Base-by-base conservation (phyloP, 2,113 vertebrate species). In the Ciconia stormi region DNA sequence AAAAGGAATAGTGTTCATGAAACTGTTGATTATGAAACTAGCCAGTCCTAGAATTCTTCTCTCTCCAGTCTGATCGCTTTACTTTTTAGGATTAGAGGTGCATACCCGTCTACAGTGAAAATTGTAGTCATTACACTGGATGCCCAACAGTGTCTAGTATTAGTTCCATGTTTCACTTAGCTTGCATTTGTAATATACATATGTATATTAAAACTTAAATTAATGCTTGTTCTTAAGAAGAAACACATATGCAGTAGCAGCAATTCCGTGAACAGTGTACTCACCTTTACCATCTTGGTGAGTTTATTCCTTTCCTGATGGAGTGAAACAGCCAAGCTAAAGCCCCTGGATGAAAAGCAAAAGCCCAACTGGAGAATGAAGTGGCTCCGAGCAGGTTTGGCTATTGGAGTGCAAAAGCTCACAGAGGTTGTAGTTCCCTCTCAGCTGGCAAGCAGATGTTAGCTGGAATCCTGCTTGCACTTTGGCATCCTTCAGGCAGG, bases 211-310 rank as follows among this genome's bases (percentile, higher is more conserved):
- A 76, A 89, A 25, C 38, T 59, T 50, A 42, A 67, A 42, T 40
- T 7, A 61, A 32, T 56, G 20, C 46, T 77, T 34, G 13, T 58
- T 61, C 50, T 72, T 17, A 23, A 56, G 73, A 71, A 92, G 65
- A 44, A 89, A 12, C 14, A 38, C 7, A 4, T 27, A 58, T 3
- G 23, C 30, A 69, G 47, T 19, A 73, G 40, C 30, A 29, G 25
- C 52, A 65, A 2, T 13, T 79, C 62, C 7, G 3, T 32, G 32
- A 53, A 23, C 16, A 5, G 2, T 17, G 59, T 29, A 97, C 97
- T 97, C 91, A 98, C 97, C 96, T 96, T 97, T 30, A 95, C 74
- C 97, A 98, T 98, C 82, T 63, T 86, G 93, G 12, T 36, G 93
- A 77, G 30, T 61, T 89, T 91, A 63, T 73, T 95, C 74, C 82